Evolutionary conservation across 2,888 invertebrate genomes (phyloP).

Genomic region (Luffia ferchaultella): DNA sequence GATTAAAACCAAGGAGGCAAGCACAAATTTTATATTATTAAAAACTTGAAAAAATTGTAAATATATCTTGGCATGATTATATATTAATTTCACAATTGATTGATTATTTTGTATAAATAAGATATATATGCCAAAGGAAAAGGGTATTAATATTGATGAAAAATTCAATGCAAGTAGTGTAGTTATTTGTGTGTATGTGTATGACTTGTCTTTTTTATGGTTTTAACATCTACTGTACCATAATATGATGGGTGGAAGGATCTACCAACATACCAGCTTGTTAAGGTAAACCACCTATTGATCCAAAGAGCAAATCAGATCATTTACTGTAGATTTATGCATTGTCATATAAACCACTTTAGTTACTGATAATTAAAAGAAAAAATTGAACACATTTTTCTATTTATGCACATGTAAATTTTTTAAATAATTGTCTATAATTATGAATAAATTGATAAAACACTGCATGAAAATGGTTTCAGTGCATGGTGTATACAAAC

Average conservation of each 20-base stretch:
- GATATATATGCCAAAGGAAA: no score
- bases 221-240: slow-evolving; percentile 62
- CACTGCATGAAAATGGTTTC: background rate
- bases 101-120: no score
- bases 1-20: background rate
- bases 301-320: slow-evolving; percentile 41
- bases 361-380: background rate
- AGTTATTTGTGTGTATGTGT: slow-evolving; percentile 54
- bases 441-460: background rate
- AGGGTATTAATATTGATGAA: background rate
- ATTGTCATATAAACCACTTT: slow-evolving; percentile 21
- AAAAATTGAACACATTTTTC: background rate
- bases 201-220: slow-evolving; percentile 62
- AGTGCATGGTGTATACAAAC: background rate
- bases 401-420: background rate
- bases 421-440: no score
- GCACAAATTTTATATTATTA: no score
- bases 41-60: no score
- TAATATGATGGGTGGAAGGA: slow-evolving; percentile 67
- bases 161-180: slow-evolving; percentile 25
- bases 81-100: no score
- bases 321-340: slow-evolving; percentile 58
- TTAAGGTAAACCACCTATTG: slow-evolving; percentile 64
- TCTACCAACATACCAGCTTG: slow-evolving; percentile 72
- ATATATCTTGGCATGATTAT: no score